Evolutionary conservation across 2,888 invertebrate species (phyloP).

Genomic region (Nomada fabriciana): DNA sequence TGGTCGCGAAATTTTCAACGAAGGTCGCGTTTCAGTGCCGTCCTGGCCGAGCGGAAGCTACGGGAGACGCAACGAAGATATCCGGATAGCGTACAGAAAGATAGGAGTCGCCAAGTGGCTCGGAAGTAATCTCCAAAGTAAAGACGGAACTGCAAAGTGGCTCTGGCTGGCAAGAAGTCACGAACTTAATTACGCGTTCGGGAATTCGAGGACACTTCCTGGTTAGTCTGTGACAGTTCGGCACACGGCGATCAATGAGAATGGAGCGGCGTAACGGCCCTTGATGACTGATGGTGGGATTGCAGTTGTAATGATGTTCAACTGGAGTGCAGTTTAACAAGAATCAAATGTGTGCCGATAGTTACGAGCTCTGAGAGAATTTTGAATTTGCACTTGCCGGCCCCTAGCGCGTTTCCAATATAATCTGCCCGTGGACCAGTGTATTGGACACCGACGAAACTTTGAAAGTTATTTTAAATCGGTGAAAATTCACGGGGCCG

Average conservation of each 20-base stretch:
- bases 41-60: slow-evolving; percentile 31
- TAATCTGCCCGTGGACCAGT: background rate
- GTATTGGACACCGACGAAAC: background rate
- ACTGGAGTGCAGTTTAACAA: slow-evolving; percentile 21
- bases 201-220: slow-evolving; percentile 26
- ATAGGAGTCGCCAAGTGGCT: slow-evolving; percentile 65
- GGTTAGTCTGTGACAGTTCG: background rate
- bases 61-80: slow-evolving; percentile 32
- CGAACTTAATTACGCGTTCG: slow-evolving; percentile 64
- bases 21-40: background rate
- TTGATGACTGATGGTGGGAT: background rate
- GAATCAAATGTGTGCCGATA: slow-evolving; percentile 17
- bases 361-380: background rate
- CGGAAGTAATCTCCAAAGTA: slow-evolving; percentile 69
- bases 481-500: no score
- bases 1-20: slow-evolving; percentile 1
- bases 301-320: slow-evolving; percentile 14
- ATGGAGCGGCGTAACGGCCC: background rate
- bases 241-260: background rate
- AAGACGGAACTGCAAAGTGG: slow-evolving; percentile 50
- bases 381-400: background rate
- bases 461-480: no score
- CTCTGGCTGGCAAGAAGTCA: slow-evolving; percentile 45
- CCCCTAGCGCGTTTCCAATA: no score
- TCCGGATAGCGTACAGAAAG: slow-evolving; percentile 60